Percentiles rank a stretch among this genome's conserved stretches.
Conservation (phyloP, 1,140 invertebrate species). For the Euwallacea similis region DNA sequence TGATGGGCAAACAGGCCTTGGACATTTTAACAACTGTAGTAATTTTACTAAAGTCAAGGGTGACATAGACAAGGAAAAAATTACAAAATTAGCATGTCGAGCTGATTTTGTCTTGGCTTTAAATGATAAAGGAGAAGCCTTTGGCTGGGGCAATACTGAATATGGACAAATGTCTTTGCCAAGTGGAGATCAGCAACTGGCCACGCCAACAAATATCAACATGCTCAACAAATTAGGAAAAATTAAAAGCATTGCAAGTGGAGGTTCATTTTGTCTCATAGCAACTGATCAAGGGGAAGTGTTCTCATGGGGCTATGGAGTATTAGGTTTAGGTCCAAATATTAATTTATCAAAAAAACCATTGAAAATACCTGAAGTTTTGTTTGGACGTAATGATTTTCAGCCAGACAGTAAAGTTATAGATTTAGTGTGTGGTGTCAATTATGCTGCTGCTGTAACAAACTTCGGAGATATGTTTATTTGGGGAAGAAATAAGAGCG, state of each 20-base stretch:
- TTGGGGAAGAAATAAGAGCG: constrained; percentile 86
- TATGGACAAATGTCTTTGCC: constrained; percentile 76
- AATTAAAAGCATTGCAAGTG: constrained; percentile 79
- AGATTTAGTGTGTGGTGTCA: constrained; percentile 73
- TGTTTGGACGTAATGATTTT: constrained; percentile 87
- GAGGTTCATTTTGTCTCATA: constrained; percentile 84
- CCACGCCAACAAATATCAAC: constrained; percentile 69
- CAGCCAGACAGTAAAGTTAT: constrained; percentile 67
- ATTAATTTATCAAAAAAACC: constrained; percentile 68
- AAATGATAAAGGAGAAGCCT: constrained; percentile 89
- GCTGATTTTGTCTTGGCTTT: constrained; percentile 89
- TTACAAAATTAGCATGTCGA: constrained; percentile 76
- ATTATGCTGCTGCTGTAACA: constrained; percentile 79
- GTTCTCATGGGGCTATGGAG: constrained; percentile 91
- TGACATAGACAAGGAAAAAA: constrained; percentile 80
- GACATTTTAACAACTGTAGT: constrained; percentile 66
- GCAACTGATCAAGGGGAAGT: constrained; percentile 84
- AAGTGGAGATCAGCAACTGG: constrained; percentile 62
- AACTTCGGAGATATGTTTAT: constrained; percentile 80
- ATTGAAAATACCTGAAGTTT: constrained; percentile 69
- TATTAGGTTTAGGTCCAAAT: constrained; percentile 85
- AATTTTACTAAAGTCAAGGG: constrained; percentile 70
- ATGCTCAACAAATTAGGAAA: constrained; percentile 68
- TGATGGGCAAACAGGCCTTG: constrained; percentile 91
- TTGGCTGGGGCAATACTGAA: constrained; percentile 97